Evolutionary conservation across 37 sponge, comb jelly and placozoan genomes (phyloP), one percentile per base, ranked within the genome.

Genomic region (Crambe crambe): DNA sequence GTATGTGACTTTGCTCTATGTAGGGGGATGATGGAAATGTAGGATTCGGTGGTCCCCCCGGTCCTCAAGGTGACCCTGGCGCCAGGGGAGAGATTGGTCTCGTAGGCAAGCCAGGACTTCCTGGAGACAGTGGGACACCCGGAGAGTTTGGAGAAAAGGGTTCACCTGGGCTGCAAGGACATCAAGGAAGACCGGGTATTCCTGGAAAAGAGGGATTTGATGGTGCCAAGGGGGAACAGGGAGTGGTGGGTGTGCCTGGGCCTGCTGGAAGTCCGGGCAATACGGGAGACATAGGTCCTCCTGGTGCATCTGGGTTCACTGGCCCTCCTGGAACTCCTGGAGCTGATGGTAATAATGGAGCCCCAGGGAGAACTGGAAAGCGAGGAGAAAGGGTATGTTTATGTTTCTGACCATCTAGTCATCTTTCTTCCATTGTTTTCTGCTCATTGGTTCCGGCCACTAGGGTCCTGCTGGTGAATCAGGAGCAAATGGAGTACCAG

Each of bases 11-110:
- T 70, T 30, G n/a, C n/a, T n/a, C n/a, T n/a, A n/a, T n/a, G n/a
- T 59, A 89, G 89, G 89, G 89, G 31, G 85, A 83, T 27, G 85
- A 83, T 79, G 89, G 85, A 9, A 0, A 22, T 6, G 74, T 73
- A 26, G 89, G 89, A 20, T 73, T 83, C 54, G 34, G 70, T 0
- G 89, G 89, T 2, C 70, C 68, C 26, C 70, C 51, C 22, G 89
- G 89, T 1, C 74, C 83, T n/a, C 83, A 89, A 70, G 89, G 89
- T 9, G 56, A 41, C 37, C 68, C 79, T 72, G 90, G 90, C 29
- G 26, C 2, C 0, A 70, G 80, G 10, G 90, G 90, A 21, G n/a
- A 37, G 0, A 30, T 32, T 26, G 90, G 90, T 27, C 25, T 40
- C 5, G 25, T 5, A 42, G 90, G 90, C 0, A 79, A 67, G 42